phyloP scores from a whole-genome alignment of 2,797 vertebrate genomes.

The Danio choprae region DNA sequence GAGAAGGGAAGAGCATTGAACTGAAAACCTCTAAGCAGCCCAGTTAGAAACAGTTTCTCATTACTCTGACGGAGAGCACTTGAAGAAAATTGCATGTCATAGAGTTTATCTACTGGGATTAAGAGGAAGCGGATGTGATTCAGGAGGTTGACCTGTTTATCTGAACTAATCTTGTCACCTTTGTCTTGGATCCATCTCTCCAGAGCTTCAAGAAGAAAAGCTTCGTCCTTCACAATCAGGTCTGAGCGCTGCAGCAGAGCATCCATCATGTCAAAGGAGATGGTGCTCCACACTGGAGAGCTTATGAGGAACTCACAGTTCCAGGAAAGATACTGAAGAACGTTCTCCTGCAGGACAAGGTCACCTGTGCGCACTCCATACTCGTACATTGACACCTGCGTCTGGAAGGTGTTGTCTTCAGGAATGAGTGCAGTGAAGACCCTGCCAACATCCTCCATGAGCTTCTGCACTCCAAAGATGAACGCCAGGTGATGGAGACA shows the following conservation, averaged over 20 bases:
- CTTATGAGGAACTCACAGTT: slow-evolving; percentile 74
- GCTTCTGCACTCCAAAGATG: slow-evolving; percentile 65
- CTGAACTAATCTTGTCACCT: slow-evolving; percentile 24
- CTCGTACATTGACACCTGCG: slow-evolving; percentile 73
- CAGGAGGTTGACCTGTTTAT: slow-evolving; percentile 61
- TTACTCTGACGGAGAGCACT: slow-evolving; percentile 64
- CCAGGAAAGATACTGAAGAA: slow-evolving; percentile 80
- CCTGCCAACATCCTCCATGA: slow-evolving; percentile 71
- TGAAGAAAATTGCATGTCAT: slow-evolving; percentile 70
- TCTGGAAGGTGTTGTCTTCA: slow-evolving; percentile 73
- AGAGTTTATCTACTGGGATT: slow-evolving; percentile 75
- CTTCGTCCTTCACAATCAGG: slow-evolving; percentile 75
- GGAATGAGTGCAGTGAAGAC: slow-evolving; percentile 76
- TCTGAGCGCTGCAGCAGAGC: slow-evolving; percentile 74
- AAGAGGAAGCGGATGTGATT: slow-evolving; percentile 76
- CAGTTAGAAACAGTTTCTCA: slow-evolving; percentile 58
- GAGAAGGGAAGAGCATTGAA: slow-evolving; percentile 75
- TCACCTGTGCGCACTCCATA: slow-evolving; percentile 74
- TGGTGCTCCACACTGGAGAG: slow-evolving; percentile 69
- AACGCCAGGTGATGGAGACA: slow-evolving; percentile 82
- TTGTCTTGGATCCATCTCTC: slow-evolving; percentile 70
- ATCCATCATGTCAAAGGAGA: slow-evolving; percentile 65
- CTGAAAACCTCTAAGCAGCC: slow-evolving; percentile 71
- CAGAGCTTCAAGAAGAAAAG: slow-evolving; percentile 71
- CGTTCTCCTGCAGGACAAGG: slow-evolving; percentile 73